These are phyloP conservation scores for Heterochromis multidens DNA, from an alignment of 2,113 vertebrate genomes.

Conservation along the genomic window DNA sequence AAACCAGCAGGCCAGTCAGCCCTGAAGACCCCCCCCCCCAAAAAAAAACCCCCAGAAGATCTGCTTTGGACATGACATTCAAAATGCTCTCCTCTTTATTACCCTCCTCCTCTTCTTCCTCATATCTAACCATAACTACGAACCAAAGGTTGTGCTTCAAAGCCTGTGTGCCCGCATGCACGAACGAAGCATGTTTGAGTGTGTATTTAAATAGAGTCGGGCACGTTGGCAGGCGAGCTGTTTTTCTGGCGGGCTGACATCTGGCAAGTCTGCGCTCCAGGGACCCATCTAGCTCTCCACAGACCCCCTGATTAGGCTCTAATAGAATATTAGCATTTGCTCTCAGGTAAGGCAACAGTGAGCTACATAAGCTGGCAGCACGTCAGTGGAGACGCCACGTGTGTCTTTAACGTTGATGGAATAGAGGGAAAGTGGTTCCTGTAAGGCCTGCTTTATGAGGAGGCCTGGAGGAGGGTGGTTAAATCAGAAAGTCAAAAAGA, in stretches of 20 bases:
- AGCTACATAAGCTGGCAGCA: conserved; percentile 72
- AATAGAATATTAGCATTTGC: conserved; percentile 88
- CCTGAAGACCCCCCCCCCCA: not conserved
- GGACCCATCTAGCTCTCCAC: conserved; percentile 80
- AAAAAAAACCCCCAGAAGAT: conserved; percentile 7
- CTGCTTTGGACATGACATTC: conserved; percentile 51
- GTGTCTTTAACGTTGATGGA: conserved; percentile 61
- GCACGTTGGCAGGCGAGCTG: conserved; percentile 79
- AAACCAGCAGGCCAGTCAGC: not conserved
- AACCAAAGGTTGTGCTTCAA: conserved; percentile 66
- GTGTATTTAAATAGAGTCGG: conserved; percentile 80
- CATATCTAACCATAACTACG: conserved; percentile 36
- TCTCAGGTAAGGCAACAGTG: conserved; percentile 79
- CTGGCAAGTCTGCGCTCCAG: conserved; percentile 80
- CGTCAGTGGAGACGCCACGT: conserved; percentile 64
- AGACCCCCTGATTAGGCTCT: conserved; percentile 83
- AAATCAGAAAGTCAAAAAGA: not conserved
- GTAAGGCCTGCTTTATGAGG: conserved; percentile 26
- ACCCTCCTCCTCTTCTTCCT: not conserved
- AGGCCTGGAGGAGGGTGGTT: conserved; percentile 35
- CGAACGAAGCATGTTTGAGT: conserved; percentile 59
- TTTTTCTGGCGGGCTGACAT: conserved; percentile 83
- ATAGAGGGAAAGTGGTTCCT: not conserved
- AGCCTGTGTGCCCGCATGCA: conserved; percentile 54
- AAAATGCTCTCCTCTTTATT: not conserved